Base-by-base conservation (phyloP, 2,888 invertebrate genomes). In the Zelleria hepariella region DNA sequence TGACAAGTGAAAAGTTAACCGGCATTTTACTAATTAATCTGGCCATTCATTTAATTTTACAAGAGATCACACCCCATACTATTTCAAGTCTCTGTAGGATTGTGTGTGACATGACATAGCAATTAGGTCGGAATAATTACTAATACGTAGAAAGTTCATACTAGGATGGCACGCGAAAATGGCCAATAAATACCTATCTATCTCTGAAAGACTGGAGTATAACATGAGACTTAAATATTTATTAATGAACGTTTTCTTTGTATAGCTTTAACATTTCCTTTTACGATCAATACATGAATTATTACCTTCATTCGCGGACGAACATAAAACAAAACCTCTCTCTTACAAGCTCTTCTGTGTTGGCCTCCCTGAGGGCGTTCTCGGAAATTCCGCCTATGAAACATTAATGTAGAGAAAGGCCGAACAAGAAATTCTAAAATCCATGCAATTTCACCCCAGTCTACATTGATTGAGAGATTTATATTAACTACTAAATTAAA, bases 21-120 rank as follows among this genome's bases (percentile, higher is more conserved):
- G 67, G 67, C 68, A 74, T 73, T 75, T 71, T 62, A 64, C 66
- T 78, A 82, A 80, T 79, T 80, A 78, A 72, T 63, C 59, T 52
- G 53, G 68, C 65, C 59, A 66, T 68, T 68, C 60, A 66, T 72
- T 72, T 65, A 65, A 71, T 74, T 62, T 5, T 1, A 42, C 32
- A 15, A 42, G 32, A 42, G 15, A 42, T 42, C 32, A 42, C 32
- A 15, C 32, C 32, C 32, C 15, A 42, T 15, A 3, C 3, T 42
- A 15, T 42, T 42, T 10, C n/a, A n/a, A n/a, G 32, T 42, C 32
- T 42, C 32, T 42, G 32, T 42, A 2, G 32, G 15, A 42, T 15
- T 15, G 15, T 42, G 10, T 15, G 15, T 42, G 15, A 15, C n/a
- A n/a, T n/a, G n/a, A n/a, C n/a, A n/a, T n/a, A n/a, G n/a, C n/a